Percentiles rank a stretch among this genome's conserved stretches.
These are phyloP conservation scores for Nothobranchius kuhntae DNA, from an alignment of 2,113 vertebrate species.

Conservation along the genomic window DNA sequence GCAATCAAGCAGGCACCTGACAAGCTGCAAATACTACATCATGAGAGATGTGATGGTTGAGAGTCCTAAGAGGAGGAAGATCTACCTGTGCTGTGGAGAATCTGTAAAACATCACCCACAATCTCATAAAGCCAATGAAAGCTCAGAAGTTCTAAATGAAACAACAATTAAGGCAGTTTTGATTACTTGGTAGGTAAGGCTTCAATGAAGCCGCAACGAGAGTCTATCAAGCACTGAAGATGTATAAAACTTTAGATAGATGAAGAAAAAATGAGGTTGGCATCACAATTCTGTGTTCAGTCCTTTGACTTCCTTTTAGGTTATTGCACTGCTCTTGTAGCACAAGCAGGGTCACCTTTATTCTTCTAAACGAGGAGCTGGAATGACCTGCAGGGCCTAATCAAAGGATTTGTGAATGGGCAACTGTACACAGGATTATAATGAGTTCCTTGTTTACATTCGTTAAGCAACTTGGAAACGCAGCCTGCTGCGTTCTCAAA, in stretches of 20 bases:
- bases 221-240: neutral
- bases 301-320: conserved; percentile 10
- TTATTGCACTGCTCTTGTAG: conserved; percentile 10
- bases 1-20: too few relatives aligned
- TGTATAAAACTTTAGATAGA: neutral
- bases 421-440: too few relatives aligned
- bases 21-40: too few relatives aligned
- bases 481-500: conserved; percentile 18
- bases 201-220: too few relatives aligned
- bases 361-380: conserved; percentile 21
- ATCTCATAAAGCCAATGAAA: too few relatives aligned
- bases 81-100: too few relatives aligned
- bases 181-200: too few relatives aligned
- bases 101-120: too few relatives aligned
- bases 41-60: too few relatives aligned
- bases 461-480: conserved; percentile 9
- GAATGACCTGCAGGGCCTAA: conserved; percentile 22
- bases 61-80: too few relatives aligned
- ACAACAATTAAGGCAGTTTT: too few relatives aligned
- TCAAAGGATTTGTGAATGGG: conserved; percentile 18
- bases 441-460: conserved; percentile 3
- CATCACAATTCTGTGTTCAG: conserved; percentile 22
- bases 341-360: conserved; percentile 27
- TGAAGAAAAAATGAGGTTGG: neutral
- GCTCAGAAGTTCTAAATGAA: too few relatives aligned